phyloP scores from a whole-genome alignment of 2,888 invertebrate species.

The Seira ritae region DNA sequence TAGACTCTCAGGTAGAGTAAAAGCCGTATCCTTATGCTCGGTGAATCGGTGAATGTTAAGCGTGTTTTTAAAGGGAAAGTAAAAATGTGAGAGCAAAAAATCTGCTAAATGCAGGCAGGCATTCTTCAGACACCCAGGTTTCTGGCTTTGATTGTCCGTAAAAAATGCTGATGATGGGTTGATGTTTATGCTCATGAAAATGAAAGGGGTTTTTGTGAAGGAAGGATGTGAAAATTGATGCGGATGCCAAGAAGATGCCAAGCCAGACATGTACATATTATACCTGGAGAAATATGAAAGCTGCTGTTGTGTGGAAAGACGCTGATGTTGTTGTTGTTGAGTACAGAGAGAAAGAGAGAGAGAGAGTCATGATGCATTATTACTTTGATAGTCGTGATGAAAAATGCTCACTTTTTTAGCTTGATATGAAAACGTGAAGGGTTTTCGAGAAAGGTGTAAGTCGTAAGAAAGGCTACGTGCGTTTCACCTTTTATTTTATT shows the following conservation, averaged over 20 bases:
- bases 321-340: conserved; percentile 9
- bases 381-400: conserved; percentile 51
- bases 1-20: background rate
- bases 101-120: no score
- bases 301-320: conserved; percentile 18
- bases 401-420: conserved; percentile 59
- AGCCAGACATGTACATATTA: conserved; percentile 30
- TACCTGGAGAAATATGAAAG: background rate
- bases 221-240: conserved; percentile 51
- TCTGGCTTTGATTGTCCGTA: conserved; percentile 11
- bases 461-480: background rate
- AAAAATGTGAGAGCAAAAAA: background rate
- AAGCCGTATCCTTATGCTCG: background rate
- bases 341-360: conserved; percentile 50
- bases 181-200: conserved; percentile 11
- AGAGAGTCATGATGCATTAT: conserved; percentile 58
- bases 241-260: conserved; percentile 55
- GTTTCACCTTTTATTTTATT: background rate
- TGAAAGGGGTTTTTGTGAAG: background rate
- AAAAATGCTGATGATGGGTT: conserved; percentile 7
- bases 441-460: conserved; percentile 10
- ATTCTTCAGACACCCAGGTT: background rate
- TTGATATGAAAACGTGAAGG: conserved; percentile 50
- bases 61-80: background rate
- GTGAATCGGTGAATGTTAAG: background rate